phyloP scores from a whole-genome alignment of 2,113 vertebrate genomes.

The Vidua macroura region DNA sequence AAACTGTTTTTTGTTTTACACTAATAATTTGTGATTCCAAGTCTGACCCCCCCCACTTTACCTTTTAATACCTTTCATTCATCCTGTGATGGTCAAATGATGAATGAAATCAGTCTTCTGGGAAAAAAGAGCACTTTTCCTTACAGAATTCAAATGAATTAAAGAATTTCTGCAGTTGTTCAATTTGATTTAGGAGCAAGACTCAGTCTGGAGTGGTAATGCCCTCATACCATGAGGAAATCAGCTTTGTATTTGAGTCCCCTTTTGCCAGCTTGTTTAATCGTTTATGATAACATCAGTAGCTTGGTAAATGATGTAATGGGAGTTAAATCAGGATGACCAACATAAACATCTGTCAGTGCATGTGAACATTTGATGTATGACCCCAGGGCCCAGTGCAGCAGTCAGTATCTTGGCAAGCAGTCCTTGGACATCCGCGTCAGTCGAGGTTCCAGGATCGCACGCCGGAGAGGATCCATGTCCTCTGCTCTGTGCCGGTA shows the following conservation, averaged over 20 bases:
- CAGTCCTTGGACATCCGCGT: not conserved
- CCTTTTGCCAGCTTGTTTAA: conserved; percentile 30
- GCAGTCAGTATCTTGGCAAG: conserved; percentile 44
- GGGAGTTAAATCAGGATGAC: conserved; percentile 60
- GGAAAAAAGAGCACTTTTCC: not conserved
- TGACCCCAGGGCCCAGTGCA: conserved; percentile 14
- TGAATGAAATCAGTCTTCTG: conserved; percentile 16
- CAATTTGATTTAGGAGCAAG: not conserved
- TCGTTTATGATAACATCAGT: conserved; percentile 47
- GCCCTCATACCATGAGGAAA: not conserved
- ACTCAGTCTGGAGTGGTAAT: not conserved
- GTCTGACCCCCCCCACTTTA: not conserved
- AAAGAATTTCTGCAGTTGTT: not conserved
- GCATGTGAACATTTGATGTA: conserved; percentile 62
- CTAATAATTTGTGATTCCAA: not conserved
- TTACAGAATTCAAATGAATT: not conserved
- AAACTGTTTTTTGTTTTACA: not conserved
- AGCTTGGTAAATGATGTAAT: conserved; percentile 63
- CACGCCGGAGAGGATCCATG: not conserved
- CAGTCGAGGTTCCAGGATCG: not conserved
- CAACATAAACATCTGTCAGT: conserved; percentile 57
- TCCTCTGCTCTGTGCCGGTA: not conserved
- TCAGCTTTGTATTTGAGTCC: conserved; percentile 19
- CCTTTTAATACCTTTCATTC: conserved; percentile 30
- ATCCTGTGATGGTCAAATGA: not conserved